Percentiles rank a stretch among this genome's conserved stretches.
Conservation (phyloP, 2,113 vertebrate species). For the Plecotus auritus region DNA sequence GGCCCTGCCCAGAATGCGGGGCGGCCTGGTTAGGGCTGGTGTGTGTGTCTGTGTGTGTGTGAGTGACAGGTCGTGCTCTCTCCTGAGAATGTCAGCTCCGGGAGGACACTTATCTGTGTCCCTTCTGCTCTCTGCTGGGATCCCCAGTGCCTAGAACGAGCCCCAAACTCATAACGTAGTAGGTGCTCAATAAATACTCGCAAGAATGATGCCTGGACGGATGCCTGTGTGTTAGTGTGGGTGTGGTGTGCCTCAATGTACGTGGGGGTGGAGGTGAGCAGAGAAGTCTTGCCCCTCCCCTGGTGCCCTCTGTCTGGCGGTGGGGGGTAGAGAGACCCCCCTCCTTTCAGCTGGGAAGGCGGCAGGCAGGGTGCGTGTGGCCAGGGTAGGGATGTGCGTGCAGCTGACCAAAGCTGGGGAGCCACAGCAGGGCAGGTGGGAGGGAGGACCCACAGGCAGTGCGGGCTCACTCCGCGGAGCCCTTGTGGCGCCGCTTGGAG, state of each 20-base stretch:
- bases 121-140: not conserved
- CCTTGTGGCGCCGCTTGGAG: constrained; percentile 92
- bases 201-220: not conserved
- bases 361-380: not conserved
- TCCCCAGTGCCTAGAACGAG: not conserved
- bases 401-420: constrained; percentile 10
- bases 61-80: not conserved
- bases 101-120: not conserved
- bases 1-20: not conserved
- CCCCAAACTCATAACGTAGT: not conserved
- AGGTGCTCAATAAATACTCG: constrained; percentile 65
- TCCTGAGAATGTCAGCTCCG: not conserved
- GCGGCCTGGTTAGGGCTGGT: not conserved
- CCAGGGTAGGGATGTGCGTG: not conserved
- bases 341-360: not conserved
- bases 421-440: not conserved
- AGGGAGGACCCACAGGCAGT: accelerated
- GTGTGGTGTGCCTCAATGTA: not conserved
- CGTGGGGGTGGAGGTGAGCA: not conserved
- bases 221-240: not conserved
- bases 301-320: not conserved
- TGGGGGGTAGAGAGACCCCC: not conserved
- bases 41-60: not conserved
- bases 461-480: constrained; percentile 80
- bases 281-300: not conserved